Percentiles rank a stretch among this genome's conserved stretches.
These are phyloP conservation scores for Anguilla rostrata DNA, from an alignment of 2,113 vertebrate species.

Conservation along the genomic window DNA sequence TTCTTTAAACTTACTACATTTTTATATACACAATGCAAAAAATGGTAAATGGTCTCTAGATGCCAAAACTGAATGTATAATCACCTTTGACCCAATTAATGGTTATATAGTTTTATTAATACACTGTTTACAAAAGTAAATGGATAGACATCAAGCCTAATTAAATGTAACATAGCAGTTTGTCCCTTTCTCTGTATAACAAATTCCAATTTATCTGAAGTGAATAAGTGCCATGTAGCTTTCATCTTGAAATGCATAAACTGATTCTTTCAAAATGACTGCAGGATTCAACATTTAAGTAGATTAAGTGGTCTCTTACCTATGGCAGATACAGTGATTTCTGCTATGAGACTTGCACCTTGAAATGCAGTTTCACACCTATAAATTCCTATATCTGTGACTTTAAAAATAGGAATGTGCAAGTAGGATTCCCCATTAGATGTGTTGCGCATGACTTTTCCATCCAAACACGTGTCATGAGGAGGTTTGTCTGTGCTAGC, in stretches of 20 bases:
- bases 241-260: no score
- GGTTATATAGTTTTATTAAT: no score
- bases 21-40: neutral
- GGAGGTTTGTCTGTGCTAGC: rapidly evolving
- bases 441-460: slow-evolving; percentile 44
- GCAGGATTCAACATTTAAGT: neutral
- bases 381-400: slow-evolving; percentile 60
- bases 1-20: neutral
- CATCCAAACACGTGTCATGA: slow-evolving; percentile 45
- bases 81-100: no score
- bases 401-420: slow-evolving; percentile 57
- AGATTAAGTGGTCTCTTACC: slow-evolving; percentile 45
- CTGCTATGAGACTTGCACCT: neutral
- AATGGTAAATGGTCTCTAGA: neutral
- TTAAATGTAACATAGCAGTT: no score
- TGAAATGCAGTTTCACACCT: slow-evolving; percentile 42
- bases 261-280: no score
- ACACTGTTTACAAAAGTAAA: no score
- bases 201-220: no score
- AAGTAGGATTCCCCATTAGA: slow-evolving; percentile 42
- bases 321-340: slow-evolving; percentile 28
- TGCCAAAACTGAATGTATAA: neutral
- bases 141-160: no score
- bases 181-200: no score
- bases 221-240: no score